Base-by-base conservation (phyloP, 2,797 vertebrate genomes). In the Mastacembelus armatus region DNA sequence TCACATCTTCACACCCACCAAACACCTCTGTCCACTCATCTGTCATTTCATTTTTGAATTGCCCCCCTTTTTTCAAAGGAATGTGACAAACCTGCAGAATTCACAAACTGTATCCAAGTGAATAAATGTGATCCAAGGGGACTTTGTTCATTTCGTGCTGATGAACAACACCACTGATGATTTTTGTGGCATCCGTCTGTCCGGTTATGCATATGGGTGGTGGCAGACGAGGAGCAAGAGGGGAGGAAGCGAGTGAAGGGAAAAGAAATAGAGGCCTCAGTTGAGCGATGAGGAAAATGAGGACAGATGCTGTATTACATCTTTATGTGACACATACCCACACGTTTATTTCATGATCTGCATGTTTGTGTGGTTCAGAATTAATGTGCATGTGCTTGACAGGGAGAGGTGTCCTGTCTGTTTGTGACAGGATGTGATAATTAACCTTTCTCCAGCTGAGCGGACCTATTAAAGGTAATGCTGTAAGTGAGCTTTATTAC, bases 381-480 rank as follows among this genome's bases (percentile, higher is more conserved):
- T 43, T 30, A 49, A 1, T 67, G 49, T 73, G 63, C 71, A 56
- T 71, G 81, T 68, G 71, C 50, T 26, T 80, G 77, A 88, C 79
- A 75, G 82, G 65, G 78, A 87, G 80, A 74, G 80, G 85, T 83
- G 87, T 88, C 84, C 83, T 88, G 61, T 69, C 76, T 76, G 61
- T 81, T 69, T 77, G 65, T 67, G 82, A 81, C 86, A 86, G 88
- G 85, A 90, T 88, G 88, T 86, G 90, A 82, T 91, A 90, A 92
- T 92, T 92, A 92, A 92, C 91, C 91, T 92, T 92, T 92, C 78
- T 87, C 91, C 86, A 74, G 85, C 89, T 89, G 91, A 87, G 91
- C n/a, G n/a, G 26, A 74, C 72, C 71, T 75, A 74, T 85, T 88
- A 85, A 84, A 88, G 78, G 77, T 30, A 47, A 59, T 39, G 50